Percentiles rank a stretch among this genome's conserved stretches.
These are phyloP conservation scores for Antheraea yamamai DNA, from an alignment of 2,888 invertebrate genomes.

Conservation along the genomic window DNA sequence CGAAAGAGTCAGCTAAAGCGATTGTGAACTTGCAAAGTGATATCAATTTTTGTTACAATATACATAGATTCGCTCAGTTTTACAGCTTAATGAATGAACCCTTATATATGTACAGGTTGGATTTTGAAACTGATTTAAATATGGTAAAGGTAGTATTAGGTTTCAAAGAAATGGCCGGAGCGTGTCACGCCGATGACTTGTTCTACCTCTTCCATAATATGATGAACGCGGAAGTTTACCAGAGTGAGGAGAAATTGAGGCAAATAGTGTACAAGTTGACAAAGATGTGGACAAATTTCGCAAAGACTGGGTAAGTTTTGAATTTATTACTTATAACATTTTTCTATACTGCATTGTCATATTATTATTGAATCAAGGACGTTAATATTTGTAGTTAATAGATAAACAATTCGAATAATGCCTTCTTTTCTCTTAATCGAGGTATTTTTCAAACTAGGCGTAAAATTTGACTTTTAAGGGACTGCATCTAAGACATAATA, in stretches of 20 bases:
- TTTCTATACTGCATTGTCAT: not conserved
- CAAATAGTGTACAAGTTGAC: constrained; percentile 60
- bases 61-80: constrained; percentile 51
- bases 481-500: no score
- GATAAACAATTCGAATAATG: no score
- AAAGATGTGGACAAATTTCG: constrained; percentile 73
- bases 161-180: constrained; percentile 50
- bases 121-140: constrained; percentile 57
- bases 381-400: not conserved
- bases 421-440: no score
- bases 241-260: constrained; percentile 47
- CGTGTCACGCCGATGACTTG: constrained; percentile 74
- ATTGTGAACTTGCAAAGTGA: constrained; percentile 49
- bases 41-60: constrained; percentile 49
- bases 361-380: not conserved
- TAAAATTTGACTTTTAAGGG: no score
- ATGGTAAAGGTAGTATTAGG: constrained; percentile 45
- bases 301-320: constrained; percentile 62
- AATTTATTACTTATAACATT: not conserved
- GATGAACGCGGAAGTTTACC: constrained; percentile 49
- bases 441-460: no score
- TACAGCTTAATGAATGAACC: constrained; percentile 40
- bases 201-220: constrained; percentile 68
- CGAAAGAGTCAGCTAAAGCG: constrained; percentile 35
- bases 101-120: constrained; percentile 56